Conservation (phyloP, 1,140 invertebrate genomes). For the Eubasilissa regina region DNA sequence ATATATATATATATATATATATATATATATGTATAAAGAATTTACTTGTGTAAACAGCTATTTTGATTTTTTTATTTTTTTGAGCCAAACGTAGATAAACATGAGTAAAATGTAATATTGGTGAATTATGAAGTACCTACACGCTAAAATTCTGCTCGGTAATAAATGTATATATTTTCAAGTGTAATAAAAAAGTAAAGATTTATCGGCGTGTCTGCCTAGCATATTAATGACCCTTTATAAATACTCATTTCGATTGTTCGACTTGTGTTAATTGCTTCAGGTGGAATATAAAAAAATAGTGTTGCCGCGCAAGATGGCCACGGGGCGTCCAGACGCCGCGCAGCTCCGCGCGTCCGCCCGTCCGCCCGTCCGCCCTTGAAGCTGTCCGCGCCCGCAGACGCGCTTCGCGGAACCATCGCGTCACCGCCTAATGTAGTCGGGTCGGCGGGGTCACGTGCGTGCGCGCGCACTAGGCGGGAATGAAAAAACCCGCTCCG, state of each 20-base stretch:
- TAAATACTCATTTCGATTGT: constrained; percentile 23
- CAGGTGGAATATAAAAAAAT: constrained; percentile 9
- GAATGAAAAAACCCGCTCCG: constrained; percentile 26
- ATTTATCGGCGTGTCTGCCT: constrained; percentile 1
- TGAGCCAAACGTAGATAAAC: too few relatives aligned
- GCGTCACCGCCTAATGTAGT: constrained; percentile 9
- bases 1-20: too few relatives aligned
- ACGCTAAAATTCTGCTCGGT: too few relatives aligned
- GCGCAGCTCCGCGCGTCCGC: too few relatives aligned
- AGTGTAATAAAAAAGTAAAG: not conserved
- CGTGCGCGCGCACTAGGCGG: not conserved
- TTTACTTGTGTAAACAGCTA: too few relatives aligned
- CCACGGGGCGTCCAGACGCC: constrained; percentile 17
- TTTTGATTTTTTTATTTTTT: too few relatives aligned
- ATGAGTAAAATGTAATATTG: too few relatives aligned
- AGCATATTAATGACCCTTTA: constrained; percentile 17
- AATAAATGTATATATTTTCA: too few relatives aligned
- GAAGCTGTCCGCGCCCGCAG: constrained; percentile 2
- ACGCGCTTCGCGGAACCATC: constrained; percentile 12
- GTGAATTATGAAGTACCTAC: too few relatives aligned
- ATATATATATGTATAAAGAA: too few relatives aligned
- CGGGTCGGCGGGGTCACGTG: constrained; percentile 33
- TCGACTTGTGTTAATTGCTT: constrained; percentile 8
- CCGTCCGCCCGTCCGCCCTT: too few relatives aligned
- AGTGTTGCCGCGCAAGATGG: not conserved